Percentiles rank a stretch among this genome's conserved stretches.
Conservation (phyloP, 2,113 vertebrate genomes). For the Daphoenositta chrysoptera region DNA sequence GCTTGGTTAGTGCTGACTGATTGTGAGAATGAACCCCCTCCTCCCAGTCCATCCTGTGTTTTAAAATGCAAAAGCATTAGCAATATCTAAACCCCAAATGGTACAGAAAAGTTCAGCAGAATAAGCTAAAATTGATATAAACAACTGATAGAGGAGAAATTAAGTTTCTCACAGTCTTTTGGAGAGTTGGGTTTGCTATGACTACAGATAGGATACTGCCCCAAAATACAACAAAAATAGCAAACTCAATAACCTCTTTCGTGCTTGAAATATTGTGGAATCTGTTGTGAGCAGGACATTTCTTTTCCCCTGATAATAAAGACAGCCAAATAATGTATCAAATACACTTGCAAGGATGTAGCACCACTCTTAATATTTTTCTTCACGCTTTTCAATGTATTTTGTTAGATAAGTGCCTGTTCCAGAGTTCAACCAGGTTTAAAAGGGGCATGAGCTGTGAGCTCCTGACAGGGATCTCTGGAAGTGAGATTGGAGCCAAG, state of each 20-base stretch:
- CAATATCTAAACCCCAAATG: constrained; percentile 1
- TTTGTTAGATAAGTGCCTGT: background rate
- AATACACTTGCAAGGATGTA: background rate
- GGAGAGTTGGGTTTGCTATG: constrained; percentile 30
- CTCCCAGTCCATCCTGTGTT: background rate
- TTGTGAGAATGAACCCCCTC: constrained; percentile 38
- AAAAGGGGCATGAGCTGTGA: background rate
- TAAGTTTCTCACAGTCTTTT: constrained; percentile 57
- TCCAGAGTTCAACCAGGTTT: background rate
- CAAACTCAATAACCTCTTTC: background rate
- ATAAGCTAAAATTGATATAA: constrained; percentile 53
- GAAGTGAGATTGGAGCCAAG: background rate
- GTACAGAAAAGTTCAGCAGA: constrained; percentile 21
- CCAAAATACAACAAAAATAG: background rate
- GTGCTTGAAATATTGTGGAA: background rate
- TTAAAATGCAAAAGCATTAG: constrained; percentile 27
- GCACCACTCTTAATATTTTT: constrained; percentile 7
- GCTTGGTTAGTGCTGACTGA: constrained; percentile 41
- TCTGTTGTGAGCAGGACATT: background rate
- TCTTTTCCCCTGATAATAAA: constrained; percentile 8
- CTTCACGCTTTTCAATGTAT: constrained; percentile 1
- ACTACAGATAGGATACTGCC: background rate
- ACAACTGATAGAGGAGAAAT: constrained; percentile 19
- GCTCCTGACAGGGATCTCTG: background rate
- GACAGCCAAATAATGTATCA: constrained; percentile 4